Percentiles rank a stretch among this genome's conserved stretches.
These are phyloP conservation scores for Athrips mouffetella DNA, from an alignment of 2,888 invertebrate genomes.

Conservation along the genomic window DNA sequence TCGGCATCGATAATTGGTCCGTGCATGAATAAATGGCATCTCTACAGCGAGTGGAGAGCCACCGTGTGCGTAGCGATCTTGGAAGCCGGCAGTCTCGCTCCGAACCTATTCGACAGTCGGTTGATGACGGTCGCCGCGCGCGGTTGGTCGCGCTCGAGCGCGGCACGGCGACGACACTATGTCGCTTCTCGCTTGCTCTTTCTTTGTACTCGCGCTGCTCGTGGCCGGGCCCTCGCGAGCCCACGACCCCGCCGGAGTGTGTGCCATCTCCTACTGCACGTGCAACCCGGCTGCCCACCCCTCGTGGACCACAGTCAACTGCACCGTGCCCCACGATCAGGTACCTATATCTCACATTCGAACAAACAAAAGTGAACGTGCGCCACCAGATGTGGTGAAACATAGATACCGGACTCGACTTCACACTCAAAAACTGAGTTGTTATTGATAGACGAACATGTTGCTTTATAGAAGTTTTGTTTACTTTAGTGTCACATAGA, in stretches of 20 bases:
- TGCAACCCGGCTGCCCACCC: conserved; percentile 78
- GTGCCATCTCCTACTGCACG: conserved; percentile 74
- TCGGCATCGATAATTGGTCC: conserved; percentile 60
- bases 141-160: conserved; percentile 55
- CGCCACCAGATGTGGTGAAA: conserved; percentile 30
- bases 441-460: too few species aligned
- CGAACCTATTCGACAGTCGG: conserved; percentile 41
- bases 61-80: conserved; percentile 27
- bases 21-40: conserved; percentile 40
- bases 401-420: conserved; percentile 1
- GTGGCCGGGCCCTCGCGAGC: conserved; percentile 39
- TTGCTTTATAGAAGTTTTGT: neutral
- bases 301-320: conserved; percentile 81
- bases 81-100: conserved; percentile 28
- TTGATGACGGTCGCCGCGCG: conserved; percentile 54
- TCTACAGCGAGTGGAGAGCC: conserved; percentile 42
- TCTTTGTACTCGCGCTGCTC: conserved; percentile 72
- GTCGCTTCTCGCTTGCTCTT: conserved; percentile 35
- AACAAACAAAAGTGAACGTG: conserved; percentile 44
- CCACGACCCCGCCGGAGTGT: conserved; percentile 58
- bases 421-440: conserved; percentile 2
- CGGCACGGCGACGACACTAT: conserved; percentile 58
- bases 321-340: conserved; percentile 79
- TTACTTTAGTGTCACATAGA: too few species aligned
- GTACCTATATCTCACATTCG: conserved; percentile 53